Percentiles rank a stretch among this genome's conserved stretches.
Conservation (phyloP, 1,140 invertebrate genomes). For the Tetramorium simillimum region DNA sequence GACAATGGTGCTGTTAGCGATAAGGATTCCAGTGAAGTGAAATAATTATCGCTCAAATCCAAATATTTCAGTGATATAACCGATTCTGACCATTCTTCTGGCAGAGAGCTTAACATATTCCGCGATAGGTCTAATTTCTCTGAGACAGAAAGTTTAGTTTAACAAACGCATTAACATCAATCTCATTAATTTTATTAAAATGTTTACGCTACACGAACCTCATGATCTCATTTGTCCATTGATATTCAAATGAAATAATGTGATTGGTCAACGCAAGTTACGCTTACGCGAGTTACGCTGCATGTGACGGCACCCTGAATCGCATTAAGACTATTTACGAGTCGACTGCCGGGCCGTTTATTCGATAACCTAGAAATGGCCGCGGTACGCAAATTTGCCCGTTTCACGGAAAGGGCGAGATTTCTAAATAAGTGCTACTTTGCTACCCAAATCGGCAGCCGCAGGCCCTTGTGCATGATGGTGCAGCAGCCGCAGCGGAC, state of each 20-base stretch:
- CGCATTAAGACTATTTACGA: neutral
- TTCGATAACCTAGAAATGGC: slow-evolving; percentile 27
- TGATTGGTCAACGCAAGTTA: too few species aligned
- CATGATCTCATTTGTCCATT: too few species aligned
- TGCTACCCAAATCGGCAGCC: neutral
- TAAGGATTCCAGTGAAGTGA: neutral
- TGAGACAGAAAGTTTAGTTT: neutral
- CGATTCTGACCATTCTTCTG: neutral
- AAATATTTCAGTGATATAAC: neutral
- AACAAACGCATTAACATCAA: neutral
- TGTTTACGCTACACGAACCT: too few species aligned
- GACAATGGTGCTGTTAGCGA: neutral
- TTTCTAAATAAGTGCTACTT: neutral
- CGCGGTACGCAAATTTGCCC: neutral
- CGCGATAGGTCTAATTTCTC: neutral
- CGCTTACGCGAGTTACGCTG: too few species aligned
- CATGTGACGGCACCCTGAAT: too few species aligned
- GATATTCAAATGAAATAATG: too few species aligned
- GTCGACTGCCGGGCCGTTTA: neutral
- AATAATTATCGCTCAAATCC: neutral
- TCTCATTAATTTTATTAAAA: neutral
- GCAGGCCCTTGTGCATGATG: slow-evolving; percentile 69
- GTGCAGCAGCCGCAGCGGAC: slow-evolving; percentile 71
- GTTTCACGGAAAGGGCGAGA: neutral
- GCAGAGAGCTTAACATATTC: neutral